phyloP scores from a whole-genome alignment of 37 sponge, comb jelly and placozoan genomes.

The Lycopodina hypogea region DNA sequence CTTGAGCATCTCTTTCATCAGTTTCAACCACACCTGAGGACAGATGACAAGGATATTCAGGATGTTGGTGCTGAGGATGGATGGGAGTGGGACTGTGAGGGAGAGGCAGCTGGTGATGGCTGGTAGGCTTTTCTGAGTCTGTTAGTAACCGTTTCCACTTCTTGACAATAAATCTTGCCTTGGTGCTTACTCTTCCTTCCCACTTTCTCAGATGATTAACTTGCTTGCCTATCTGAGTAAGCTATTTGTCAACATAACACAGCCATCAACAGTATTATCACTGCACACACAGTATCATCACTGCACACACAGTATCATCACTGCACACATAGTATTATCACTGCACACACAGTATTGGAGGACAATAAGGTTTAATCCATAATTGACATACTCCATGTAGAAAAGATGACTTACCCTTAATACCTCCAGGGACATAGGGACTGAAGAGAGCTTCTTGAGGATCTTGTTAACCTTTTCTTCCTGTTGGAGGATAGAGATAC shows the following conservation, averaged over 20 bases:
- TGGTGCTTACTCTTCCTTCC: slow-evolving; percentile 29
- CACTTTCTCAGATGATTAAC: slow-evolving; percentile 53
- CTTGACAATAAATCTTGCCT: slow-evolving; percentile 44
- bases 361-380: background rate
- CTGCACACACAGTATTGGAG: background rate
- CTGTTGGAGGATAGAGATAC: background rate
- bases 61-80: too few relatives aligned
- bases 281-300: too few relatives aligned
- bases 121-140: background rate
- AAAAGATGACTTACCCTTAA: slow-evolving; percentile 53
- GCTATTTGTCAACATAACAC: too few relatives aligned
- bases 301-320: too few relatives aligned
- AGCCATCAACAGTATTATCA: too few relatives aligned
- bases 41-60: too few relatives aligned
- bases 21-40: too few relatives aligned
- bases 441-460: slow-evolving; percentile 12
- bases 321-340: too few relatives aligned
- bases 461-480: slow-evolving; percentile 34
- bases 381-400: background rate
- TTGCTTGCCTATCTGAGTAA: slow-evolving; percentile 56
- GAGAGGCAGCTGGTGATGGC: too few relatives aligned
- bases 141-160: slow-evolving; percentile 64
- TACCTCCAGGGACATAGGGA: slow-evolving; percentile 53
- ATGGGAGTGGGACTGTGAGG: too few relatives aligned
- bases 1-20: background rate